phyloP scores from a whole-genome alignment of 2,797 vertebrate genomes.

The Triplophysa yarkandensis region DNA sequence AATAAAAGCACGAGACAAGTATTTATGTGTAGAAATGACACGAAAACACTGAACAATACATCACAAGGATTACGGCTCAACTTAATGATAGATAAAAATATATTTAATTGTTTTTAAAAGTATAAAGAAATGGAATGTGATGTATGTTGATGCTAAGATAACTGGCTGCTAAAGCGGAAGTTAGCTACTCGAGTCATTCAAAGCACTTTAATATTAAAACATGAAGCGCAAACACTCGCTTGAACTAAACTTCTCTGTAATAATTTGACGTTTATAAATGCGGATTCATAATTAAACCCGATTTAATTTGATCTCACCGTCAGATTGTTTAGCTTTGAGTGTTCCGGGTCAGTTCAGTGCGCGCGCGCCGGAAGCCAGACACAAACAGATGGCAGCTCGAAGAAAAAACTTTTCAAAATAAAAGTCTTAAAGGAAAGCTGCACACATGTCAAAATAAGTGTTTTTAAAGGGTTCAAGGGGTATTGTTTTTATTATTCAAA shows the following conservation, averaged over 20 bases:
- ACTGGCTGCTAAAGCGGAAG: constrained; percentile 49
- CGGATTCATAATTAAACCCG: too few relatives aligned
- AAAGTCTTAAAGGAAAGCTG: not conserved
- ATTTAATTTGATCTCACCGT: constrained; percentile 20
- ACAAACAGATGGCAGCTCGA: constrained; percentile 5
- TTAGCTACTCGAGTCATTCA: constrained; percentile 14
- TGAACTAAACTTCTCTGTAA: not conserved
- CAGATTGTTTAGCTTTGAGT: not conserved
- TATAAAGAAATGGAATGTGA: too few relatives aligned
- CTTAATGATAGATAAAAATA: not conserved
- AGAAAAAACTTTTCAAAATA: not conserved
- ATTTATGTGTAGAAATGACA: too few relatives aligned
- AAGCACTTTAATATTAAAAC: not conserved
- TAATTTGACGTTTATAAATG: too few relatives aligned
- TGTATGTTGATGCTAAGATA: not conserved
- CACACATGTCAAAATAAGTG: not conserved
- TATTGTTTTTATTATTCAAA: not conserved
- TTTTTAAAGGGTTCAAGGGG: not conserved
- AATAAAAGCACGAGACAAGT: too few relatives aligned
- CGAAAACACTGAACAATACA: too few relatives aligned
- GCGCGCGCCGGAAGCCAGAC: constrained; percentile 26
- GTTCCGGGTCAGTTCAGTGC: constrained; percentile 29
- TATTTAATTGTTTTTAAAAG: not conserved
- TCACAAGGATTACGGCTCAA: too few relatives aligned
- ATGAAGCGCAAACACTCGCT: not conserved